Evolutionary conservation across 2,797 vertebrate genomes (phyloP), one percentile per base, ranked within the genome.

Genomic region (Antrozous pallidus): DNA sequence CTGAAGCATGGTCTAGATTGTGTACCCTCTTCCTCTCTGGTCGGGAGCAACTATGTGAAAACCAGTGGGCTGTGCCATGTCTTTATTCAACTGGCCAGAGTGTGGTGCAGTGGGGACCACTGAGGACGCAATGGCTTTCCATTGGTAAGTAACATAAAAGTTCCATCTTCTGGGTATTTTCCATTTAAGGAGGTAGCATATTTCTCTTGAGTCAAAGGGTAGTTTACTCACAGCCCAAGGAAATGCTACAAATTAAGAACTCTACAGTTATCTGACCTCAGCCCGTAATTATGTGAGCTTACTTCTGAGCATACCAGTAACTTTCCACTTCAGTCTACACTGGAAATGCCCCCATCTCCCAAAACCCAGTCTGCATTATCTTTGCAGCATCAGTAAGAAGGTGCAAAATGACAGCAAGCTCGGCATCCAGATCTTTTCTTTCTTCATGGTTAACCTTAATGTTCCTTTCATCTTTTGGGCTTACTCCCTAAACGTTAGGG

Each of bases 271-370:
- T 90, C 95, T 98, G 97, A 97, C 96, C 96, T 98, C 96, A 97
- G 93, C 81, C 94, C 95, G 69, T 97, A 96, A 97, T 97, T 98
- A 96, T 82, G 75, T 95, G 96, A 96, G 92, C 97, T 98, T 94
- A 74, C 97, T 98, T 97, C 94, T 96, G 83, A 96, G 97, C 97
- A 98, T 98, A 96, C 97, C 96, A 97, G 98, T 98, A 98, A 98
- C 96, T 98, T 98, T 98, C 98, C 98, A 98, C 96, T 98, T 96
- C 87, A 82, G 81, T n/a, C 65, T 94, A 90, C 13, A 85, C 42
- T 86, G 85, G 70, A 96, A 95, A 78, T 84, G 83, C 26, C 67
- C 74, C 33, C 12, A 49, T 42, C 38, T 95, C 47, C 85, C 54
- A 4, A 74, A 91, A 93, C 26, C 36, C 33, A 0, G 7, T 22